Evolutionary conservation across 2,888 invertebrate species (phyloP), one percentile per base, ranked within the genome.

Genomic region (Miltochrista miniata): DNA sequence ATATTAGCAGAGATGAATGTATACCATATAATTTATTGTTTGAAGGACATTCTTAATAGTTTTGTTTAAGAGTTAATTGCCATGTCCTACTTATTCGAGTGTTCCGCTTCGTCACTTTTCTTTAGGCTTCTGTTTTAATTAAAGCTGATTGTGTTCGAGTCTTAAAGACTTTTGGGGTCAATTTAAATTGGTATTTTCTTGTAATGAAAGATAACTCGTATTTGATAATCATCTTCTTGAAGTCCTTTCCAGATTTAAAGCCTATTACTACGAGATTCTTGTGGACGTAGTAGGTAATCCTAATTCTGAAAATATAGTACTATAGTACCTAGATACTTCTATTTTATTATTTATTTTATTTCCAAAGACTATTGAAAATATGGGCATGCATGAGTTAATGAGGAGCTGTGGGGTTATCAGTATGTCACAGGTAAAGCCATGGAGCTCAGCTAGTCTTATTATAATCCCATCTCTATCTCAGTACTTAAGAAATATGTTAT

Each of bases 31-130:
- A 50, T 61, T 59, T 54, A 65, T 61, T 47, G 35, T 24, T 51
- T 52, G 36, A 59, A 61, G 53, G 56, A 50, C 51, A 37, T 51
- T 61, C 59, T 55, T 64, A 70, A 70, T 66, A 65, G 66, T 68
- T 69, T 68, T 56, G 59, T 65, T 66, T 56, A 59, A 57, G 54
- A 46, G 54, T 66, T 71, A 64, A 73, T 70, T 68, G 62, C 59
- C 60, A 7, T 49, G 64, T 47, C 51, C 60, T 56, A 58, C 52
- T 68, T 68, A 56, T 54, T 61, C 31, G 48, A 49, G 63, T 41
- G 24, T 44, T 43, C 33, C 38, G 44, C 52, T 36, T 42, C 56
- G 47, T 15, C 41, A 44, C 36, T 44, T 44, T 46, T 15, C 29
- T 29, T 45, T 38, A 42, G 37, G 15, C 18, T 31, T 51, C 7